A percentile compares a stretch with the other conserved stretches of the same genome.
phyloP scores from a whole-genome alignment of 2,113 vertebrate genomes.

The Cercocebus atys region DNA sequence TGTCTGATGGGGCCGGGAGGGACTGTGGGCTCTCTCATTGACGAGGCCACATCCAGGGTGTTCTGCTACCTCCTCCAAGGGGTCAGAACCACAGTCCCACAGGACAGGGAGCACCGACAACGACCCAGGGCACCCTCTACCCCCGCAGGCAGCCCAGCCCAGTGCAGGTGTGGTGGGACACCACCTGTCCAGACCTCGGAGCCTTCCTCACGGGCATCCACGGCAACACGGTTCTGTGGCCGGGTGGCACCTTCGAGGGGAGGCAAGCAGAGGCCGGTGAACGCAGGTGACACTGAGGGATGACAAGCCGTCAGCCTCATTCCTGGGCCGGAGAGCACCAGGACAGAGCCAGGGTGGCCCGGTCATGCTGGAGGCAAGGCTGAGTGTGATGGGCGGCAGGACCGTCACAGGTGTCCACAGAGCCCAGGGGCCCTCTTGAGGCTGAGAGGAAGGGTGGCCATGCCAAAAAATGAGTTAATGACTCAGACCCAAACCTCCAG shows the following conservation, averaged over 20 bases:
- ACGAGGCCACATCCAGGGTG: fast-evolving
- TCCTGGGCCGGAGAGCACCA: fast-evolving
- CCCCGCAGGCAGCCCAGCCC: neutral
- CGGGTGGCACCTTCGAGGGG: neutral
- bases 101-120: fast-evolving
- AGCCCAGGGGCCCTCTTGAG: no score
- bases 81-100: fast-evolving
- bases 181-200: no score
- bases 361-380: neutral
- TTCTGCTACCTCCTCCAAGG: fast-evolving
- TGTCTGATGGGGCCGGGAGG: neutral
- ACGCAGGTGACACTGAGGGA: fast-evolving
- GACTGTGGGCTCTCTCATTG: neutral
- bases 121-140: neutral
- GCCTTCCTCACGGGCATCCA: fast-evolving
- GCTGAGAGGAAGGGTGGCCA: neutral
- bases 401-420: no score
- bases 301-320: fast-evolving
- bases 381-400: no score
- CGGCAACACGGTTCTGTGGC: neutral
- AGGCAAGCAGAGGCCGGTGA: fast-evolving
- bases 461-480: fast-evolving
- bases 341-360: neutral
- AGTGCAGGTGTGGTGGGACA: neutral
- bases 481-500: neutral